phyloP scores from a whole-genome alignment of 2,113 vertebrate genomes.

The Laterallus jamaicensis region DNA sequence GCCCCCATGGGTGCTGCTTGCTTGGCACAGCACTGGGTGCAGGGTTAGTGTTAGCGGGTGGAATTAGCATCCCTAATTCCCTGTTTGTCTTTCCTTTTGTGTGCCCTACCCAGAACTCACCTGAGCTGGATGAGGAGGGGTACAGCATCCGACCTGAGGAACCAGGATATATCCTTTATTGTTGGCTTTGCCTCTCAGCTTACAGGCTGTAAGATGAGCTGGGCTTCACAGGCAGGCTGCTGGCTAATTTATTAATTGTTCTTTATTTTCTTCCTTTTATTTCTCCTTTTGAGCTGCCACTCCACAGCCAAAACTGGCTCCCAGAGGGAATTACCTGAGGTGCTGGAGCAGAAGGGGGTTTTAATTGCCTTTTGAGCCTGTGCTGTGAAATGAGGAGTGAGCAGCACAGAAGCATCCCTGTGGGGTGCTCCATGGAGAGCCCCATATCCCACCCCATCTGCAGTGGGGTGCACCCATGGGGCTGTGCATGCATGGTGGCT shows the following conservation, averaged over 20 bases:
- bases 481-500: fast-evolving
- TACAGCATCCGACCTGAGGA: constrained; percentile 95
- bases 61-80: not conserved
- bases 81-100: too few species aligned
- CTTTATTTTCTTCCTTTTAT: not conserved
- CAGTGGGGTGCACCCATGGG: fast-evolving
- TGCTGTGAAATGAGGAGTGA: not conserved
- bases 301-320: not conserved
- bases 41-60: too few species aligned
- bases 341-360: not conserved
- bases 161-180: constrained; percentile 92
- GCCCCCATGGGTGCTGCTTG: not conserved
- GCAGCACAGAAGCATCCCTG: fast-evolving
- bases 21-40: too few species aligned
- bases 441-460: fast-evolving
- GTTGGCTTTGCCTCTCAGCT: not conserved
- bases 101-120: constrained; percentile 84
- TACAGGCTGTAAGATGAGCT: not conserved
- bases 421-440: not conserved
- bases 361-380: not conserved
- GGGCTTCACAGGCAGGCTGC: not conserved
- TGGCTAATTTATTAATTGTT: not conserved
- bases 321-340: not conserved
- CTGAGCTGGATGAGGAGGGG: constrained; percentile 95
- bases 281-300: not conserved